Evolutionary conservation across 2,797 vertebrate species (phyloP), one percentile per base, ranked within the genome.

Genomic region (Cichlasoma orientale): DNA sequence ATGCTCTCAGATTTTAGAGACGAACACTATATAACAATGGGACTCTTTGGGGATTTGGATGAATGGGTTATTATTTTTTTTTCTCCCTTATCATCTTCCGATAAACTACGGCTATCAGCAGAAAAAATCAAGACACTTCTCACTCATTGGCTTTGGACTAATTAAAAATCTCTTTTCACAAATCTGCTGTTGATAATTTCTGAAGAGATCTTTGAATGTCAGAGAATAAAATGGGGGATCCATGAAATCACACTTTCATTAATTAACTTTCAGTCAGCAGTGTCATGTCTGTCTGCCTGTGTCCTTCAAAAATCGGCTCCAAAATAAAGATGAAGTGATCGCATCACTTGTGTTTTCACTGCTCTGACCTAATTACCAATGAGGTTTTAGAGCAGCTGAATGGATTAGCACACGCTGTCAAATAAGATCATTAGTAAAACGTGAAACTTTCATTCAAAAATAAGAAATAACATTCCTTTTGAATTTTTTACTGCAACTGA

Each of bases 1-100:
- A 92, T 93, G 90, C 90, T 83, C 88, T 86, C 89, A 84, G 86
- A 93, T 92, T 92, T 68, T 92, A 88, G 83, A 89, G 82, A 85
- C 80, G 80, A 91, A 90, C 90, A 89, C 83, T 91, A 89, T 89
- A 90, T 93, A 90, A 93, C 94, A 93, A 91, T 92, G 75, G 75
- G 66, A 78, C 70, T 91, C 93, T 90, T 87, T 87, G 86, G 93
- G 92, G 90, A 92, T 92, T 92, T 89, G 88, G 86, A 90, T 93
- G 90, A 94, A 94, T 91, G 72, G 76, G 61, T 50, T 68, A 18
- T 29, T 21, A 44, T 3, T 84, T 80, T 79, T 88, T 14, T 58
- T 29, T 83, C 82, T 90, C 89, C 82, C 87, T 89, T 76, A 85
- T 89, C 86, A 92, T 93, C 91, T 90, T 90, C 81, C 91, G 86